Percentiles rank a stretch among this genome's conserved stretches.
phyloP scores from a whole-genome alignment of 2,888 invertebrate genomes.

The Ochropleura leucogaster region DNA sequence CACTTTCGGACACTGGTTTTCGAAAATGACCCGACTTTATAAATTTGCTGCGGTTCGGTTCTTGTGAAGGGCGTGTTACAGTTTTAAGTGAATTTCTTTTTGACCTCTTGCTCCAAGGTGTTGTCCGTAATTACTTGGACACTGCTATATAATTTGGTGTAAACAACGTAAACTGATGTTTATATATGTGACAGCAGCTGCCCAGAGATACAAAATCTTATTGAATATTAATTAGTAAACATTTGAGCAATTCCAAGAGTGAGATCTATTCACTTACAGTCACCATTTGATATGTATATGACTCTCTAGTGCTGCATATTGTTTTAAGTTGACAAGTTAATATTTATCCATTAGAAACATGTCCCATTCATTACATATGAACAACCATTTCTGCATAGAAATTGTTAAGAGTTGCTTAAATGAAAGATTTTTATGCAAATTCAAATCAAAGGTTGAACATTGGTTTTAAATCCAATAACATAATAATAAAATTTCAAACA shows the following conservation, averaged over 20 bases:
- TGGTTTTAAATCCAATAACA: neutral
- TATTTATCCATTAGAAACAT: constrained; percentile 21
- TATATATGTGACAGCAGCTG: constrained; percentile 72
- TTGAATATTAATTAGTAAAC: constrained; percentile 46
- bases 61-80: constrained; percentile 89
- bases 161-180: constrained; percentile 87
- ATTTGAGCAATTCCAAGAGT: constrained; percentile 15
- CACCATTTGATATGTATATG: neutral
- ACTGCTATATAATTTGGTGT: constrained; percentile 85
- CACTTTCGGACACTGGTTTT: constrained; percentile 90
- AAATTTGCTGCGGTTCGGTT: constrained; percentile 81
- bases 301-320: constrained; percentile 9
- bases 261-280: constrained; percentile 17
- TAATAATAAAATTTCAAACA: constrained; percentile 17
- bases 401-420: constrained; percentile 1
- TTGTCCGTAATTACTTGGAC: constrained; percentile 84
- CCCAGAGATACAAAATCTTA: constrained; percentile 61
- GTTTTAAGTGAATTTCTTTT: constrained; percentile 90
- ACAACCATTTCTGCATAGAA: constrained; percentile 12
- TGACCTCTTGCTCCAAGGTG: constrained; percentile 90
- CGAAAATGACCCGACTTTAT: constrained; percentile 89
- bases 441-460: constrained; percentile 3
- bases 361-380: constrained; percentile 1
- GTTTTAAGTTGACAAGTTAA: constrained; percentile 13
- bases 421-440: neutral